Evolutionary conservation across 2,888 invertebrate species (phyloP), one percentile per base, ranked within the genome.

Genomic region (Listrodromus nycthemerus): DNA sequence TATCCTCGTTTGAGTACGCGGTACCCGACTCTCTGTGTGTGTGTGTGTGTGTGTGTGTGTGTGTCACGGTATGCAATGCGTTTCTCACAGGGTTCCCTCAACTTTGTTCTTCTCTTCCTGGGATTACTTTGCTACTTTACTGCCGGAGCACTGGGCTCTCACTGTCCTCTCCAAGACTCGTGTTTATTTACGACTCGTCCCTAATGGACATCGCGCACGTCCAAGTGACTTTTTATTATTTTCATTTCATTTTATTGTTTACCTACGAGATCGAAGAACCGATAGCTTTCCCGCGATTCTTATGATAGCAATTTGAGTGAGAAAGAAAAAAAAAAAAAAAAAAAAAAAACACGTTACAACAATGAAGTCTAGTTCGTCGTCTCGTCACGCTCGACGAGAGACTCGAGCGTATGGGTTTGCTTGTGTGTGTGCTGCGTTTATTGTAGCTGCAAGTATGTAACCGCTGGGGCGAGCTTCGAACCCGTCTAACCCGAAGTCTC

Each of bases 401-500:
- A 30, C 48, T 58, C 30, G 6, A 71, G 58, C 37, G 63, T 63
- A 65, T 75, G 10, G 21, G 30, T 52, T 21, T 16, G 21, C 55
- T 2, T 70, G 16, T 48, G 6, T 16, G 41, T 8, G 67, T 27
- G 24, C 55, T 27, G 13, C 48, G 19, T 69, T 21, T 71, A 65
- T 41, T 58, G 55, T 58, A 48, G 48, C 6, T 16, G 24, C 58
- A 24, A 71, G 71, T 73, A 30, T 37, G 65, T 50, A 50, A 27
- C 58, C 48, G 74, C 10, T 63, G 74, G 73, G 63, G 73, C 50
- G 83, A 80, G 71, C 48, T 80, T 83, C 73, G 76, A 83, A 83
- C 83, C 76, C 80, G 80, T 83, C 80, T 67, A 83, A 80, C 80
- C 63, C 75, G 80, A 80, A 83, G 83, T 76, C 75, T 58, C 66